Base-by-base conservation (phyloP, 2,888 invertebrate species). In the Eupithecia pulchellata region DNA sequence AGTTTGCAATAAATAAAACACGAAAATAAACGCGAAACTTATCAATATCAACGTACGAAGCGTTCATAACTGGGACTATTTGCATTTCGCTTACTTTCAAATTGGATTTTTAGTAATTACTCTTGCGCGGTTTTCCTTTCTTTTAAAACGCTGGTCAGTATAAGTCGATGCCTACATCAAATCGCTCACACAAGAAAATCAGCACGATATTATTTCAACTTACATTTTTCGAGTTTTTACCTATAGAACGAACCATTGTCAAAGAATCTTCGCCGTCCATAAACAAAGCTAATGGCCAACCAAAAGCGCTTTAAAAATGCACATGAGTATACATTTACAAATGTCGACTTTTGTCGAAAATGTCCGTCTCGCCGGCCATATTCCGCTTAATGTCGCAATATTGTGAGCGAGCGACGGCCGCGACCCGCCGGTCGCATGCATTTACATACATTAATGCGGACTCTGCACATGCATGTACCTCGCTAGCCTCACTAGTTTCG, bases 381-480 rank as follows among this genome's bases (percentile, higher is more conserved):
- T 92, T 92, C 91, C 84, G 88, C 89, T 91, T 92, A 92, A 93
- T 93, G 93, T 91, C 86, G 93, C 93, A 92, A 94, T 93, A 94
- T 92, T 92, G 92, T 86, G 89, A 91, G 85, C 91, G 90, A 85
- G 87, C 89, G 82, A 89, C 87, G 86, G 91, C 88, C 91, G 89
- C 89, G 91, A 89, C 90, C 89, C 90, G 89, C 90, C 89, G 87
- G 91, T 90, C 90, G 92, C 91, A 90, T 92, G 91, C 92, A 94
- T 93, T 94, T 93, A 91, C 94, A 94, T 93, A 93, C 91, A 93
- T 93, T 93, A 93, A 90, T 90, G 89, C 85, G 89, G 86, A 91
- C 89, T 87, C 86, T 87, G 89, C 89, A 89, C 91, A 91, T 91
- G 92, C 90, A 91, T 90, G 89, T 89, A 86, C 86, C 86, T 86